These are phyloP conservation scores for Erebia palarica DNA, from an alignment of 2,888 invertebrate genomes.

Conservation along the genomic window DNA sequence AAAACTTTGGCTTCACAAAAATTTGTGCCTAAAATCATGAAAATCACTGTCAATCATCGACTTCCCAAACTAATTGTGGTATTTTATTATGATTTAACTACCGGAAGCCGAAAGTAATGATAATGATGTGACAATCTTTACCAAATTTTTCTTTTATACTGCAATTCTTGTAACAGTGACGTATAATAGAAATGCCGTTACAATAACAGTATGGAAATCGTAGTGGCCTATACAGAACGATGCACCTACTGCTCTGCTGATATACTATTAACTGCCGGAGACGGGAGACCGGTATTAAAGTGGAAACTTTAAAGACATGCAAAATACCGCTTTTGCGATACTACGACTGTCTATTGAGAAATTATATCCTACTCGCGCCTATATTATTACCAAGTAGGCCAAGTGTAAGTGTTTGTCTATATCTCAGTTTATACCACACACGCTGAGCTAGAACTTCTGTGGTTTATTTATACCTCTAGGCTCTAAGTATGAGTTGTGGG, in stretches of 20 bases:
- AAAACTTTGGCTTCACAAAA: no score
- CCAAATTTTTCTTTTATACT: conserved; percentile 34
- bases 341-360: conserved; percentile 8
- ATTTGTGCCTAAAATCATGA: background rate
- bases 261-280: conserved; percentile 60
- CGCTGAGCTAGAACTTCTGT: no score
- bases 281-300: conserved; percentile 57
- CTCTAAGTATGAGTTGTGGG: background rate
- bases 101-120: conserved; percentile 2
- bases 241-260: conserved; percentile 48
- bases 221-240: conserved; percentile 58
- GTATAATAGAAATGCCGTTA: conserved; percentile 68
- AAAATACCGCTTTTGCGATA: conserved; percentile 38
- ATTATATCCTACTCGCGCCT: background rate
- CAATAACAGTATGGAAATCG: conserved; percentile 60
- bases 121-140: conserved; percentile 31
- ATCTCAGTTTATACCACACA: no score
- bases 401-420: no score
- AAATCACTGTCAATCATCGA: background rate
- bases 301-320: conserved; percentile 62
- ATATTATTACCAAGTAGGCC: background rate
- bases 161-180: conserved; percentile 57
- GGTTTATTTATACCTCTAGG: no score
- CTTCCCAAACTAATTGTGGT: background rate
- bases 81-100: background rate